Percentiles rank a stretch among this genome's conserved stretches.
Conservation (phyloP, 2,888 invertebrate genomes). For the Pedicia rivosa region DNA sequence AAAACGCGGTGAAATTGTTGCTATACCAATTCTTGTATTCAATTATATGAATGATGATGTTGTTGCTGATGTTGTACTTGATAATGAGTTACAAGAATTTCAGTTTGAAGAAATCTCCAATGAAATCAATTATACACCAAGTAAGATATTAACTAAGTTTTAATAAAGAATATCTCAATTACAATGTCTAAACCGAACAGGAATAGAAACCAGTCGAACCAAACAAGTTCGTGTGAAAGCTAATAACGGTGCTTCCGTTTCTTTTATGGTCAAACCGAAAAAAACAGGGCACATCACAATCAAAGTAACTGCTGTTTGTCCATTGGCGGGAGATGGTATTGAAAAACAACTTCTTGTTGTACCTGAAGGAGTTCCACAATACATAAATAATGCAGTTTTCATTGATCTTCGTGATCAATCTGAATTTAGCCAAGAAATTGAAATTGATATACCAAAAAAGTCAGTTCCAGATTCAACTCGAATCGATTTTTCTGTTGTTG, state of each 20-base stretch:
- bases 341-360: constrained; percentile 56
- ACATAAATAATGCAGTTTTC: constrained; percentile 54
- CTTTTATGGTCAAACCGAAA: constrained; percentile 68
- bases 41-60: constrained; percentile 71
- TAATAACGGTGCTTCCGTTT: constrained; percentile 59
- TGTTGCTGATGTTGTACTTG: constrained; percentile 66
- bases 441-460: constrained; percentile 41
- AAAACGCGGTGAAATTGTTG: constrained; percentile 77
- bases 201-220: constrained; percentile 56
- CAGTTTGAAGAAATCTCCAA: constrained; percentile 60
- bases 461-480: constrained; percentile 55
- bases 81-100: constrained; percentile 63
- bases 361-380: constrained; percentile 65
- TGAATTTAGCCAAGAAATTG: constrained; percentile 45
- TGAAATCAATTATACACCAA: constrained; percentile 45
- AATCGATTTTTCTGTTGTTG: constrained; percentile 50
- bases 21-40: constrained; percentile 73
- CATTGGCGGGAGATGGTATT: constrained; percentile 64
- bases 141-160: no score
- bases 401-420: constrained; percentile 44
- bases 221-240: constrained; percentile 52
- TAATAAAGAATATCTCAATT: no score
- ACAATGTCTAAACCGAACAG: no score
- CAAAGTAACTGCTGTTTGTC: constrained; percentile 59
- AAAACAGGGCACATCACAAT: constrained; percentile 55